Evolutionary conservation across 2,797 vertebrate species (phyloP), one percentile per base, ranked within the genome.

Genomic region (Takifugu ocellatus): DNA sequence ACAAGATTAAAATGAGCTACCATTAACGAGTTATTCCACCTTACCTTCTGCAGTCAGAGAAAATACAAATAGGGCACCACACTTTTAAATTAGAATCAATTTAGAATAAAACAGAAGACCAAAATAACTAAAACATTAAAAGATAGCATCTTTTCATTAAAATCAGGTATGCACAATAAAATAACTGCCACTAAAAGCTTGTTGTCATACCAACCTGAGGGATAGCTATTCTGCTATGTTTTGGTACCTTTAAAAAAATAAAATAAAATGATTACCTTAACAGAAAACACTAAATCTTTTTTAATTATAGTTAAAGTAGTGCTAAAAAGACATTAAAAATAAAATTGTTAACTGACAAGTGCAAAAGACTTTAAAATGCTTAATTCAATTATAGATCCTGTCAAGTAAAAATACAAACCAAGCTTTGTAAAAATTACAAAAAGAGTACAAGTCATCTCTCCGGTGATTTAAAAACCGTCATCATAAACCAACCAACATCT

Each of bases 171-270:
- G 5, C 2, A 50, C 27, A 9, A 58, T 39, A 9, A 48, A 45
- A 16, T 16, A 3, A 46, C 14, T 61, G 26, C 12, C 25, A 57
- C 15, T 47, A 51, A 12, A 27, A 56, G 2, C 66, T 49, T 0
- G 12, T 4, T 5, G 11, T 3, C 24, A 15, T 27, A 64, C 60
- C 47, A 64, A 75, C 68, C 70, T 71, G 72, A 81, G 66, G 62
- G 64, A 58, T 5, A 0, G 25, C 57, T 54, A 68, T 9, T 2
- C 42, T 54, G 49, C 50, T 5, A 63, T 14, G 51, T n/a, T 54
- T 51, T 6, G 39, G 47, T 66, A 64, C 14, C 24, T 26, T 16
- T 36, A 45, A 43, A 46, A 9, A 46, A 46, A 17, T 21, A 0
- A 63, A 14, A 29, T 21, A 25, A 3, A 49, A 27, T 8, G 25